Conservation (phyloP, 1,140 invertebrate genomes). For the Bombus turneri region DNA sequence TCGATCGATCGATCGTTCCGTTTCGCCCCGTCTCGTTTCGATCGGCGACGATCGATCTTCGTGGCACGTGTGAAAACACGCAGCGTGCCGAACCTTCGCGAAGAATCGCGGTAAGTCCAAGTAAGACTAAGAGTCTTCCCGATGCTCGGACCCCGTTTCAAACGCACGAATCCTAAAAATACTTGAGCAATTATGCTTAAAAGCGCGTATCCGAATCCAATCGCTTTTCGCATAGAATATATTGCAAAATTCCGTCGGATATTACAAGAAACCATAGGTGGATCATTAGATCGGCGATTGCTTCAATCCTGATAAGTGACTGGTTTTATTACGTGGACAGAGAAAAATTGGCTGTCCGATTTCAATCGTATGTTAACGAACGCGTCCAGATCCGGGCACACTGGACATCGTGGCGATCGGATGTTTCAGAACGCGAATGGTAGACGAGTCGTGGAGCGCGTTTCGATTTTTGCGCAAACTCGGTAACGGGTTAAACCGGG, state of each 20-base stretch:
- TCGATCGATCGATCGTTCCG: conserved; percentile 45
- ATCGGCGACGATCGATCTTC: conserved; percentile 55
- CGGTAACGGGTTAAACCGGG: conserved; percentile 75
- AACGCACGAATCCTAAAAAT: too few relatives aligned
- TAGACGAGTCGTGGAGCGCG: conserved; percentile 56
- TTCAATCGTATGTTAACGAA: conserved; percentile 1
- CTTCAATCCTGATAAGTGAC: not conserved
- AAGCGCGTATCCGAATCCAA: not conserved
- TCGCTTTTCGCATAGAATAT: not conserved
- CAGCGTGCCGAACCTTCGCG: not conserved
- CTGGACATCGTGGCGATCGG: conserved; percentile 7
- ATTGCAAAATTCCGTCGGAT: not conserved
- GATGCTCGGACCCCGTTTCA: too few relatives aligned
- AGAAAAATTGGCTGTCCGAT: conserved; percentile 17
- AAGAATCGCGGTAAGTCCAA: not conserved
- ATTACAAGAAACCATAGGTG: not conserved
- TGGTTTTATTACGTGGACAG: not conserved
- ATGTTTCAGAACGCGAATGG: not conserved
- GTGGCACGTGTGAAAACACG: conserved; percentile 44
- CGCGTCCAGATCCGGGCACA: not conserved
- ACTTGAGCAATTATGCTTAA: not conserved
- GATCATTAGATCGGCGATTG: not conserved
- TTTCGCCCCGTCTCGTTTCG: conserved; percentile 6
- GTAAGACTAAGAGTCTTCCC: too few relatives aligned
- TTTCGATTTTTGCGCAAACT: conserved; percentile 68